Evolutionary conservation across 1,140 invertebrate genomes (phyloP), one percentile per base, ranked within the genome.

Genomic region (Cyclargus thomasi): DNA sequence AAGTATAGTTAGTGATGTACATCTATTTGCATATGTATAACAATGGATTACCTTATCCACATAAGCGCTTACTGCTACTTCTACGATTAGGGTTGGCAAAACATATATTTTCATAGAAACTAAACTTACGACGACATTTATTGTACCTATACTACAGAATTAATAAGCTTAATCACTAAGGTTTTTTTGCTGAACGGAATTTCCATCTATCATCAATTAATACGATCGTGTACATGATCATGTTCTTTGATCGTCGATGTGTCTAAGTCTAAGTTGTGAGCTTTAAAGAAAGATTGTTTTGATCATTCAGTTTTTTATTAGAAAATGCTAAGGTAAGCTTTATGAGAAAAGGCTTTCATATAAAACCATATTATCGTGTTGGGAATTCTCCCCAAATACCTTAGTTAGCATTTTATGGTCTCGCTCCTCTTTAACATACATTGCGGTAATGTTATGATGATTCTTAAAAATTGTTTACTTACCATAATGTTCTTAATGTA

Each of bases 1-100:
- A 79, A 53, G 57, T 62, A 70, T 68, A 68, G 75, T 74, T 76
- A 80, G 75, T 80, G 75, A 63, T 65, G 75, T 79, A 82, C 82
- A 80, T 79, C 74, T 79, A 85, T 88, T 84, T 85, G 79, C 82
- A 83, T 85, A 80, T 77, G 73, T 82, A 74, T 77, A 78, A 77
- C 81, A 83, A 85, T 85, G 82, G 83, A 86, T 87, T 85, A 85
- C 81, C 80, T 73, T 81, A 78, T 79, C 74, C 65, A 69, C 63
- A 65, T 68, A 74, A 73, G 53, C 69, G 62, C 66, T 67, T 67
- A 63, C 62, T 36, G 55, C 21, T 47, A 53, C 29, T 53, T 23
- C 35, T n/a, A 63, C 35, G 47, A 18, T 14, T 62, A 70, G 64
- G 55, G 55, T 20, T 59, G 55, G 5, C 55, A 59, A 47, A 47